phyloP scores from a whole-genome alignment of 2,797 vertebrate genomes.

The Nannoperca obscura region DNA sequence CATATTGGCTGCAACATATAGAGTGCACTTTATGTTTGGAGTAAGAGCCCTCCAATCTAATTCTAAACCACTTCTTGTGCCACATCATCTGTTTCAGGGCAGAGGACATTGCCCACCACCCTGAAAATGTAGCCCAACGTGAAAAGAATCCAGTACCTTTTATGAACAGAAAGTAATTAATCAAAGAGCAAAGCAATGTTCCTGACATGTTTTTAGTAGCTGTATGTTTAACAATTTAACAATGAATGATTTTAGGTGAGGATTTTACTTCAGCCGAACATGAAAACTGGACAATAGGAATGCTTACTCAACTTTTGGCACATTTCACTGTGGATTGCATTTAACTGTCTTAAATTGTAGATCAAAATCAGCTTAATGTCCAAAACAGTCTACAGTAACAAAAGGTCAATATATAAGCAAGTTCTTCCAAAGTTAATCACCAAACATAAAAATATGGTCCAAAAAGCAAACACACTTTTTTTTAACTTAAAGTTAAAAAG shows the following conservation, averaged over 20 bases:
- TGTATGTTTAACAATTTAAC: not conserved
- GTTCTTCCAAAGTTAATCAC: not conserved
- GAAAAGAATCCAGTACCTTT: not conserved
- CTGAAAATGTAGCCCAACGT: not conserved
- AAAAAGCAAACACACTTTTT: not conserved
- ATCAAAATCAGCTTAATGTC: not conserved
- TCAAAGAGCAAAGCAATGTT: not conserved
- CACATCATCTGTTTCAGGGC: constrained; percentile 19
- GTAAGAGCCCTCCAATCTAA: constrained; percentile 20
- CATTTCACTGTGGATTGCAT: not conserved
- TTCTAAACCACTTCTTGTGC: constrained; percentile 13
- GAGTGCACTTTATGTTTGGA: constrained; percentile 8
- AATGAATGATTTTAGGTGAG: not conserved
- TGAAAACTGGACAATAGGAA: not conserved
- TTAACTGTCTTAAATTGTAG: too few relatives aligned
- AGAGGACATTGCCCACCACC: not conserved
- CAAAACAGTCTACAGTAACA: not conserved
- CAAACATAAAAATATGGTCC: not conserved
- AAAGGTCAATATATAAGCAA: not conserved
- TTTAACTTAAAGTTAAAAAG: not conserved
- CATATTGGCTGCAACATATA: not conserved
- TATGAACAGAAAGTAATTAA: not conserved
- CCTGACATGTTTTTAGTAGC: not conserved
- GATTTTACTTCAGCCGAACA: not conserved
- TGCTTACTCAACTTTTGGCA: not conserved